phyloP scores from a whole-genome alignment of 2,113 vertebrate genomes.

The Ammodytes dubius region DNA sequence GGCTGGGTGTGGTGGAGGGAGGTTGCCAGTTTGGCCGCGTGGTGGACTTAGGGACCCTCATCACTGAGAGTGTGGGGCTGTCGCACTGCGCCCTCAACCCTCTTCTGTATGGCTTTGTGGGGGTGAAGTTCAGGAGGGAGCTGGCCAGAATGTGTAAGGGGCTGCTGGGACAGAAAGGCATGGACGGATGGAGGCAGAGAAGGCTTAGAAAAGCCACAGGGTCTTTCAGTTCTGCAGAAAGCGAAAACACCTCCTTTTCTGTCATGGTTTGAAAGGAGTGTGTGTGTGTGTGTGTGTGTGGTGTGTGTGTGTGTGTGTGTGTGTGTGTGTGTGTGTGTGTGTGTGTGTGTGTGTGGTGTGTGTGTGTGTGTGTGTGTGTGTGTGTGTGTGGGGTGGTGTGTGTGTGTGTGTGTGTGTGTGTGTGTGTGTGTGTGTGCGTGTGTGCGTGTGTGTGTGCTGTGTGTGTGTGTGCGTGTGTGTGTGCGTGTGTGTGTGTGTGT shows the following conservation, averaged over 20 bases:
- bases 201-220: slow-evolving; percentile 52
- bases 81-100: slow-evolving; percentile 89
- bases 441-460: not conserved
- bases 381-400: not conserved
- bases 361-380: not conserved
- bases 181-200: slow-evolving; percentile 58
- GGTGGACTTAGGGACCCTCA: slow-evolving; percentile 81
- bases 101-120: slow-evolving; percentile 87
- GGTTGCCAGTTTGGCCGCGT: slow-evolving; percentile 71
- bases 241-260: slow-evolving; percentile 83
- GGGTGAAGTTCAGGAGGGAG: slow-evolving; percentile 86
- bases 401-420: not conserved
- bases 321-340: too few relatives aligned
- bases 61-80: slow-evolving; percentile 85
- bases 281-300: not conserved
- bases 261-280: slow-evolving; percentile 75
- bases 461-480: not conserved
- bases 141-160: slow-evolving; percentile 78
- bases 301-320: too few relatives aligned
- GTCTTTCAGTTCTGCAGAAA: slow-evolving; percentile 80
- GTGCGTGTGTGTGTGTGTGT: not conserved
- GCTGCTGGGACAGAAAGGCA: slow-evolving; percentile 62
- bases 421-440: too few relatives aligned
- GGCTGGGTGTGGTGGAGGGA: slow-evolving; percentile 51
- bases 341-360: not conserved